Evolutionary conservation across 2,113 vertebrate species (phyloP), one percentile per base, ranked within the genome.

Genomic region (Anser brachyrhynchus): DNA sequence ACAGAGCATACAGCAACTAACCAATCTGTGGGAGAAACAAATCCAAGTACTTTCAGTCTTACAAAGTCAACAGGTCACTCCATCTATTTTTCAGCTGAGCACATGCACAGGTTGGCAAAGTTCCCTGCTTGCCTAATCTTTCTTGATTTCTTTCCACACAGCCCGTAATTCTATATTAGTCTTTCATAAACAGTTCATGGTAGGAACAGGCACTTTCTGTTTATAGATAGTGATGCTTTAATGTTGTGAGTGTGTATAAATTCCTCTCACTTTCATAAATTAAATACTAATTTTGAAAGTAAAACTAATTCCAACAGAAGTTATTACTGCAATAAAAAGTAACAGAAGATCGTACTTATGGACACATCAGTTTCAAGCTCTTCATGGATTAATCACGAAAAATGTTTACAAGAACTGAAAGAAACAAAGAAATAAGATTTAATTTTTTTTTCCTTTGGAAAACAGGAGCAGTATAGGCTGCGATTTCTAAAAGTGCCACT

Each of bases 401-500:
- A 96, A 92, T 65, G 77, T 93, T 95, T 91, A 81, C 41, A 78
- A 77, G 67, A 92, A 69, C 29, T 61, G 7, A 26, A 95, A 87
- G 49, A 83, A 97, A 91, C 81, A 94, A 92, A 76, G 41, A 75
- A 86, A 93, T 66, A 91, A 84, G 62, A 89, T 91, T 87, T 29
- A 79, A 85, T 96, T 96, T 89, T 22, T 81, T 95, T 91, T 89
- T 95, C 93, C 59, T 75, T 87, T 31, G 93, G 91, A 90, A 97
- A 90, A 96, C 96, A 95, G 94, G 87, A 97, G 93, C 72, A 82
- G 44, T 49, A 41, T 78, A 85, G 87, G 86, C 71, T 85, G 77
- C 55, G 69, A 41, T 78, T 97, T 90, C 85, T 90, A 87, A 90
- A 88, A 84, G 66, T 88, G 94, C 64, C 91, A 96, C 96, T 98